Evolutionary conservation across 53 echinoderm and acorn worm genomes (phyloP).

Genomic region (Arbacia lixula): DNA sequence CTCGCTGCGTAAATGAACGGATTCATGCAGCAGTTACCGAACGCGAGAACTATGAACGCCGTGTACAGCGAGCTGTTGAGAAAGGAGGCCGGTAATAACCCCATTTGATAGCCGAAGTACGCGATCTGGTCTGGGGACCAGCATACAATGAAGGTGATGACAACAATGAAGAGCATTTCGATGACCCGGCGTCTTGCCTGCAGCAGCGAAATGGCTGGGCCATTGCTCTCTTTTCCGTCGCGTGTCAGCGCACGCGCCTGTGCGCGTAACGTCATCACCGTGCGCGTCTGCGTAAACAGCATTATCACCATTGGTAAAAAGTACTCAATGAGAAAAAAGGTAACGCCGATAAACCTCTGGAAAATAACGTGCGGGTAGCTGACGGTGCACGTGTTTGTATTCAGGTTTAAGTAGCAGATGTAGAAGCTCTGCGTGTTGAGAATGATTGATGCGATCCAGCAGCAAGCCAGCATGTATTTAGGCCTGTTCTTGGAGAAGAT

Average conservation of each 20-base stretch:
- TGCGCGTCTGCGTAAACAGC: constrained; percentile 77
- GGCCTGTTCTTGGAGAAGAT: constrained; percentile 80
- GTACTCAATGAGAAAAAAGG: constrained; percentile 80
- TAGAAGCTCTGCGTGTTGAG: constrained; percentile 76
- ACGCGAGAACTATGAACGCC: constrained; percentile 58
- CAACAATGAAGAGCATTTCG: constrained; percentile 65
- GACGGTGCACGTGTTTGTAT: constrained; percentile 50
- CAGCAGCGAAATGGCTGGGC: constrained; percentile 42
- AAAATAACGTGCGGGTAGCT: constrained; percentile 61
- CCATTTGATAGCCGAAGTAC: constrained; percentile 56
- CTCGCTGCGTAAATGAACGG: constrained; percentile 65
- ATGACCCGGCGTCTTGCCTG: constrained; percentile 62
- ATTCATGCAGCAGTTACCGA: constrained; percentile 66
- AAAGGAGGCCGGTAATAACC: constrained; percentile 49
- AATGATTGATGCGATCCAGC: constrained; percentile 64
- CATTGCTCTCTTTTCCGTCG: constrained; percentile 42
- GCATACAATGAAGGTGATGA: constrained; percentile 66
- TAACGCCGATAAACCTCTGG: constrained; percentile 68
- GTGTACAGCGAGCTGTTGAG: constrained; percentile 46
- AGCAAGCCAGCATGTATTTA: constrained; percentile 44
- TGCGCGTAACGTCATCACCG: constrained; percentile 72
- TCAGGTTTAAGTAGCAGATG: constrained; percentile 57
- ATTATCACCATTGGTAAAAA: constrained; percentile 87
- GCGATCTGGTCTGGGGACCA: constrained; percentile 68
- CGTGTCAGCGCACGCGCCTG: constrained; percentile 49